Conservation (phyloP, 2,113 vertebrate genomes). For the Percina caprodes region DNA sequence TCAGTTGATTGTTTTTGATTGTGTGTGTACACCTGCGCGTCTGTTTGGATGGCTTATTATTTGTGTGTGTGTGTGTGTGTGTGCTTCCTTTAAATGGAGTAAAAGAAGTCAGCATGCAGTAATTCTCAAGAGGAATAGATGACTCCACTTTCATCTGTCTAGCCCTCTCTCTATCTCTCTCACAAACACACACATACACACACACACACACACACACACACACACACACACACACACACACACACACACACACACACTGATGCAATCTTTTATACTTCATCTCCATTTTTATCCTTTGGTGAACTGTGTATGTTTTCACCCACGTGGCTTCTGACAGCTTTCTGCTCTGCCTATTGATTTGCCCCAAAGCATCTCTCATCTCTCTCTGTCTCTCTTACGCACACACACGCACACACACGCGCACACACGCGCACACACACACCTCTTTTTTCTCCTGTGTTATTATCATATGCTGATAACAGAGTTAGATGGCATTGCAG, state of each 20-base stretch:
- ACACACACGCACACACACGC: not conserved
- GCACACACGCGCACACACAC: not conserved
- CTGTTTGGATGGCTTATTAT: conserved; percentile 41
- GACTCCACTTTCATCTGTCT: conserved; percentile 55
- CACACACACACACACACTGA: conserved; percentile 8
- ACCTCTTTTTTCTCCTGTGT: not conserved
- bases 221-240: conserved; percentile 9
- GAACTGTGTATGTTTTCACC: conserved; percentile 21
- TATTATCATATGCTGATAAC: conserved; percentile 63
- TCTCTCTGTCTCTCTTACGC: conserved; percentile 6
- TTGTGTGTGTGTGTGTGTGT: conserved; percentile 1
- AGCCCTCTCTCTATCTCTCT: not conserved
- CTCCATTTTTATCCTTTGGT: conserved; percentile 40
- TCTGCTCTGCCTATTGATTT: conserved; percentile 55
- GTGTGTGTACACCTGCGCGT: conserved; percentile 3
- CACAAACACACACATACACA: not conserved
- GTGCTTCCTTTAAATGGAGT: conserved; percentile 22
- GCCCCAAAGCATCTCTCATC: conserved; percentile 29
- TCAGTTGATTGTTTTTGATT: conserved; percentile 47
- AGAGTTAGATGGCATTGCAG: conserved; percentile 49
- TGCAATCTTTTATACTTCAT: conserved; percentile 42
- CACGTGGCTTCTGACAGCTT: conserved; percentile 39
- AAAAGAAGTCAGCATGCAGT: conserved; percentile 39
- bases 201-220: conserved; percentile 4
- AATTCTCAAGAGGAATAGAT: conserved; percentile 43